Evolutionary conservation across 1,140 invertebrate species (phyloP).

Genomic region (Frieseomelitta varia): DNA sequence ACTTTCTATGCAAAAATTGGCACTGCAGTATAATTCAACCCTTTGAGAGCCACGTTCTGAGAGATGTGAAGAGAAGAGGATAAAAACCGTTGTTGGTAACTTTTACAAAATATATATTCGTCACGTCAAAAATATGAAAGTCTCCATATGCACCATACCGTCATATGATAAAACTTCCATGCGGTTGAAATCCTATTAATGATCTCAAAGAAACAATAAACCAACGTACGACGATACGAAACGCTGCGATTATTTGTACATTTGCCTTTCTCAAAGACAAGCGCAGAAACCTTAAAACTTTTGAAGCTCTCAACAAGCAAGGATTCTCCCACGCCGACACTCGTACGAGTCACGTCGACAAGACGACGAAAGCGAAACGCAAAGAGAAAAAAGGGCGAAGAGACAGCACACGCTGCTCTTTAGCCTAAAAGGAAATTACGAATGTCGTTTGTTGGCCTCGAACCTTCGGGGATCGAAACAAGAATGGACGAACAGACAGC

Average conservation of each 20-base stretch:
- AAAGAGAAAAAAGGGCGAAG: not conserved
- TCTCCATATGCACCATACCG: too few relatives aligned
- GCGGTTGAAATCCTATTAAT: not conserved
- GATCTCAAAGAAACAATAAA: not conserved
- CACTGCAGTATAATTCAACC: too few relatives aligned
- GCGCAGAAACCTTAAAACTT: too few relatives aligned
- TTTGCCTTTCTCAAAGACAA: not conserved
- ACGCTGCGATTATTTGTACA: not conserved
- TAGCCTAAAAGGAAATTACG: conserved; percentile 11
- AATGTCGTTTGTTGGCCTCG: not conserved
- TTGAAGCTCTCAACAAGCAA: too few relatives aligned
- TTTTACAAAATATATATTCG: too few relatives aligned
- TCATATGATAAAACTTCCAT: too few relatives aligned
- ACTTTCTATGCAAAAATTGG: too few relatives aligned
- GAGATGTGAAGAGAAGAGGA: too few relatives aligned
- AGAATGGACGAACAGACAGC: conserved; percentile 48
- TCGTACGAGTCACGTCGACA: not conserved
- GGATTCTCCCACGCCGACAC: too few relatives aligned
- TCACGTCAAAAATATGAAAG: too few relatives aligned
- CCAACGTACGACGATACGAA: not conserved
- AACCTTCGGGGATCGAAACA: conserved; percentile 14
- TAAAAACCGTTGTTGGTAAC: too few relatives aligned
- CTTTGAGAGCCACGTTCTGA: too few relatives aligned
- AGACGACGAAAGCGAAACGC: not conserved
- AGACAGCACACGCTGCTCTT: not conserved